phyloP scores from a whole-genome alignment of 1,140 invertebrate genomes.

The Hermetia illucens region DNA sequence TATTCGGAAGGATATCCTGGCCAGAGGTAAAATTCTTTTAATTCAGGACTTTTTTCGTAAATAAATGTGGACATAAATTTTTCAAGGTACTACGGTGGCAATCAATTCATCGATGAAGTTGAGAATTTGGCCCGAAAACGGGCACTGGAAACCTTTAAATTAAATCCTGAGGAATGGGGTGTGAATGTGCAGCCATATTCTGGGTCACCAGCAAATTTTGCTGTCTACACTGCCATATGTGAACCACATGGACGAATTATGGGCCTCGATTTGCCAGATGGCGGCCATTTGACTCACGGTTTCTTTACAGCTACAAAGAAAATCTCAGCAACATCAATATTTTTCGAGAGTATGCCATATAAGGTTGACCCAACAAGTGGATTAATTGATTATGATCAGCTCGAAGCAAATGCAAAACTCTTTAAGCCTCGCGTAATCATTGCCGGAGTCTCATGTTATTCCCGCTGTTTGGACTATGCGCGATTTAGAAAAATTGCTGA shows the following conservation, averaged over 20 bases:
- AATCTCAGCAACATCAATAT: conserved; percentile 94
- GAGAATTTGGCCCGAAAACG: conserved; percentile 81
- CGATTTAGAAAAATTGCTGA: conserved; percentile 80
- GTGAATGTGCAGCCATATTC: conserved; percentile 97
- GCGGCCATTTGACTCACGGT: conserved; percentile 91
- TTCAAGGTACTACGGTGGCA: conserved; percentile 85
- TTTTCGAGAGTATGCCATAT: conserved; percentile 98
- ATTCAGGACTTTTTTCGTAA: conserved; percentile 1
- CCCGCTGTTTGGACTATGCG: conserved; percentile 72
- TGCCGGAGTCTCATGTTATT: conserved; percentile 85
- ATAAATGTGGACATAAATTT: conserved; percentile 1
- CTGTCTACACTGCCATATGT: conserved; percentile 77
- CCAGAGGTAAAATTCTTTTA: conserved; percentile 43
- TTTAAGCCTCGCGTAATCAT: conserved; percentile 92
- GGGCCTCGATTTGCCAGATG: conserved; percentile 92
- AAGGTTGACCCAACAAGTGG: conserved; percentile 79
- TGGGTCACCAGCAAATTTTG: conserved; percentile 94
- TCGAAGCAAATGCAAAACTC: conserved; percentile 65
- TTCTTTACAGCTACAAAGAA: conserved; percentile 85
- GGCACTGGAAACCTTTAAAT: conserved; percentile 66
- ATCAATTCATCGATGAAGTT: conserved; percentile 91
- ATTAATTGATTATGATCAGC: conserved; percentile 85
- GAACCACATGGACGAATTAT: conserved; percentile 93
- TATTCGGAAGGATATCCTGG: conserved; percentile 93
- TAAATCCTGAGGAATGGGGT: conserved; percentile 84